Evolutionary conservation across 2,797 vertebrate species (phyloP).

Genomic region (Cygnus olor): DNA sequence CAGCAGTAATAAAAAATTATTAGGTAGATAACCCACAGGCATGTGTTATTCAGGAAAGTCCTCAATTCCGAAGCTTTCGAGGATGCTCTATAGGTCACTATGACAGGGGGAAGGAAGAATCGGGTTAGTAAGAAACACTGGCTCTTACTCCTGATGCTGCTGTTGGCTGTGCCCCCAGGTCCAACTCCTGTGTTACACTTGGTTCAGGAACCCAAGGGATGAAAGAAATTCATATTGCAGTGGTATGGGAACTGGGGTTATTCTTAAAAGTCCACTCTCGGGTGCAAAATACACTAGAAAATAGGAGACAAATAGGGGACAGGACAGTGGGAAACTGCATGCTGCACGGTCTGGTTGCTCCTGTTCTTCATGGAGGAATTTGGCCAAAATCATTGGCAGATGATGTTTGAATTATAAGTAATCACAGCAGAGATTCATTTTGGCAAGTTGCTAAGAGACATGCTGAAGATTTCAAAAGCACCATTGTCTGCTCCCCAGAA

Average conservation of each 20-base stretch:
- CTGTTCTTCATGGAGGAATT: neutral
- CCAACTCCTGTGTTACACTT: accelerated
- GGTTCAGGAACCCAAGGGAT: neutral
- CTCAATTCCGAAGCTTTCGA: neutral
- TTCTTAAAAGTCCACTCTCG: neutral
- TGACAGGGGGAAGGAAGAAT: neutral
- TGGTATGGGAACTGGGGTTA: neutral
- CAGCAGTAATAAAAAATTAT: neutral
- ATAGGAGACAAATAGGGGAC: neutral
- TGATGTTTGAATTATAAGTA: neutral
- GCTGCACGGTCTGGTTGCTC: neutral
- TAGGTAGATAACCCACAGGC: neutral
- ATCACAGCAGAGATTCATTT: neutral
- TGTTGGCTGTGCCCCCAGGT: neutral
- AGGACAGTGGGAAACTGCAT: neutral
- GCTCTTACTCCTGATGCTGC: neutral
- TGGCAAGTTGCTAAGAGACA: neutral
- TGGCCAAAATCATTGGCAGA: neutral
- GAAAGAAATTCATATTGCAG: neutral
- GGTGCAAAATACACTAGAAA: neutral
- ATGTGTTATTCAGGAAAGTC: neutral
- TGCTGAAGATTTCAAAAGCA: neutral
- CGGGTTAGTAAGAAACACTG: neutral
- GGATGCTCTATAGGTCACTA: neutral
- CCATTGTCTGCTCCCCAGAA: neutral